Evolutionary conservation across 2,888 invertebrate genomes (phyloP).

Genomic region (Mythimna pallens): DNA sequence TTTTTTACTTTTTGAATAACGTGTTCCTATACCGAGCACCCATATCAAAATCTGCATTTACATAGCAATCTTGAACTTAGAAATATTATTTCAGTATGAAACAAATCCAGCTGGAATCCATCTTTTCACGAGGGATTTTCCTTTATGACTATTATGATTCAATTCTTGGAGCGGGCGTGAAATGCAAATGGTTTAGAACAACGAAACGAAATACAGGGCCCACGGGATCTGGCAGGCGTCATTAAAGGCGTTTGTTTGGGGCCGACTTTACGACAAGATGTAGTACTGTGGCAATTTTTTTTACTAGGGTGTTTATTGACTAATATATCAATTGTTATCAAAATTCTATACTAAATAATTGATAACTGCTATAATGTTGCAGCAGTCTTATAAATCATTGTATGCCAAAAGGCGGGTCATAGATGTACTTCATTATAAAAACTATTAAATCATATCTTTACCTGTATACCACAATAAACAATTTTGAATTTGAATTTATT

Average conservation of each 20-base stretch:
- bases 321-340: too few species aligned
- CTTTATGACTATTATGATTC: constrained; percentile 54
- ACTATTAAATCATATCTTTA: too few species aligned
- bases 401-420: too few species aligned
- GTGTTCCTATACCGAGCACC: too few species aligned
- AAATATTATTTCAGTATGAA: constrained; percentile 30
- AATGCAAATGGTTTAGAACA: constrained; percentile 56
- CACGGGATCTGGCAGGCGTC: constrained; percentile 28
- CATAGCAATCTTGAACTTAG: constrained; percentile 15
- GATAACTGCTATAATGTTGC: too few species aligned
- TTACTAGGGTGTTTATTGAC: too few species aligned
- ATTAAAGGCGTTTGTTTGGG: constrained; percentile 4
- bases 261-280: constrained; percentile 8
- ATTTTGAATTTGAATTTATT: too few species aligned
- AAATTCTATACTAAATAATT: too few species aligned
- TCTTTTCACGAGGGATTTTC: constrained; percentile 52
- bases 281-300: background rate
- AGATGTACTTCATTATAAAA: too few species aligned
- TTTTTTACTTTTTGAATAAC: background rate
- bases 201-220: constrained; percentile 32
- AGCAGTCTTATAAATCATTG: too few species aligned
- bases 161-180: constrained; percentile 42
- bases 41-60: constrained; percentile 31
- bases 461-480: too few species aligned
- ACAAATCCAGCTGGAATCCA: constrained; percentile 32